phyloP scores from a whole-genome alignment of 2,113 vertebrate genomes.

The Oreotrochilus melanogaster region DNA sequence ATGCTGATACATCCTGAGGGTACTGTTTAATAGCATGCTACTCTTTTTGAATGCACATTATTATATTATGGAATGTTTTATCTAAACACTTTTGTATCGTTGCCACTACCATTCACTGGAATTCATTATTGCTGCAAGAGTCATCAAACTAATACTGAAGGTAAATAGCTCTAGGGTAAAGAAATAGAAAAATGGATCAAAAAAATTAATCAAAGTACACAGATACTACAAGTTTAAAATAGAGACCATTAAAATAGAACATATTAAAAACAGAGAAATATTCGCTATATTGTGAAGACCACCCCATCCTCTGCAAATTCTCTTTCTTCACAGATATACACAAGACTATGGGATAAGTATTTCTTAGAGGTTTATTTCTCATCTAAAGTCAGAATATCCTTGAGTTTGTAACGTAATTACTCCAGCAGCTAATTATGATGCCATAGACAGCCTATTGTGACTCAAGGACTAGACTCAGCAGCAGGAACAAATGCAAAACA shows the following conservation, averaged over 20 bases:
- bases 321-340: neutral
- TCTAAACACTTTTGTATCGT: neutral
- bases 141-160: neutral
- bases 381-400: neutral
- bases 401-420: slow-evolving; percentile 27
- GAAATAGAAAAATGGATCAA: neutral
- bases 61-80: neutral
- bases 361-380: slow-evolving; percentile 33
- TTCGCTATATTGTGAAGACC: neutral
- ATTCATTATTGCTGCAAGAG: neutral
- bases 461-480: slow-evolving; percentile 48
- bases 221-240: neutral
- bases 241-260: neutral
- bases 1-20: neutral
- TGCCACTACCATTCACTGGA: neutral
- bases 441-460: neutral
- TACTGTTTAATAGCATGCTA: neutral
- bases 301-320: neutral
- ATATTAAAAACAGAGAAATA: neutral
- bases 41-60: neutral
- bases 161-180: neutral
- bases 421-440: slow-evolving; percentile 61
- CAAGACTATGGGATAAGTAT: slow-evolving; percentile 25
- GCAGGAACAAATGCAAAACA: slow-evolving; percentile 53
- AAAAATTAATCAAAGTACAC: neutral